Evolutionary conservation across 2,888 invertebrate genomes (phyloP), one percentile per base, ranked within the genome.

Genomic region (Cheilosia soror): DNA sequence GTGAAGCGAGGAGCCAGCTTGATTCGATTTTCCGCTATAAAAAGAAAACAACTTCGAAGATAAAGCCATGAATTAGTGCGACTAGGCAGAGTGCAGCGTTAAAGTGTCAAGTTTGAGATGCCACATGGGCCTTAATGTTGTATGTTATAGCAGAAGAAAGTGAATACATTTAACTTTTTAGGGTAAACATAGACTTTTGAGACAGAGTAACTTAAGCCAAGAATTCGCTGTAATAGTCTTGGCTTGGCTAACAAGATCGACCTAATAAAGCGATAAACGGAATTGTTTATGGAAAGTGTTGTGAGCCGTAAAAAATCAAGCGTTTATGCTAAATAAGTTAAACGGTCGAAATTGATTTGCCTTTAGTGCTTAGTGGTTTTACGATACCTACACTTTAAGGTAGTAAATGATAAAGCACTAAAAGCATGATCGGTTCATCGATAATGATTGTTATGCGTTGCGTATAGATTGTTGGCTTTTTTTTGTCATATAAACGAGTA

Each of bases 1-100:
- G 37, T 37, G 37, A 37, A 37, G 11, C 20, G 20, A 11, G 37
- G 37, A 11, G 11, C 55, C 62, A 63, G 29, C n/a, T 69, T 69
- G 47, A 44, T 60, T 53, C 42, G 63, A 62, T 53, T 62, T 62
- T 69, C 51, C 37, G n/a, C 58, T 15, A 69, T 20, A 60, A 77
- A 55, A 29, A 44, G 20, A 11, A 37, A 69, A 77, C 13, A 33
- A 33, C 40, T 9, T 44, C 37, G 4, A 13, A 63, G 69, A 63
- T 62, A 57, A 47, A 57, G 47, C 69, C 37, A 51, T 66, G 51
- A 51, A 76, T 60, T 6, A 44, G 27, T 13, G 27, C 27, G 71
- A 40, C 51, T 42, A 42, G 47, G 25, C 29, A 29, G 7, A 40
- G 40, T 37, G 20, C 27, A 60, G n/a, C 57, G 29, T 51, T 47